Evolutionary conservation across 2,113 vertebrate species (phyloP).

Genomic region (Python bivittatus): DNA sequence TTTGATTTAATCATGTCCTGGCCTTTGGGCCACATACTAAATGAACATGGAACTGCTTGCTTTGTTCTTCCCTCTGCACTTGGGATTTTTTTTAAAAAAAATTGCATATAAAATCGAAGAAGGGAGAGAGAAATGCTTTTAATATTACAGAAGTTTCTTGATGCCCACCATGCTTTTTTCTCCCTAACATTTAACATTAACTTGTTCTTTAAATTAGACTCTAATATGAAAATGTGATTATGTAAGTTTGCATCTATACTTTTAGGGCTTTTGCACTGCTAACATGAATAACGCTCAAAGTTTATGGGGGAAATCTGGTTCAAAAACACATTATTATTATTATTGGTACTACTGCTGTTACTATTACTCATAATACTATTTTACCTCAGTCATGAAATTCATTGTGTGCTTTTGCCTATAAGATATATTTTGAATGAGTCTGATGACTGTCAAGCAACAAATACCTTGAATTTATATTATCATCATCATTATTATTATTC

Average conservation of each 20-base stretch:
- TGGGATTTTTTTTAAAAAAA: not conserved
- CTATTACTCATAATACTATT: not conserved
- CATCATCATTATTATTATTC: not conserved
- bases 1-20: slow-evolving; percentile 33
- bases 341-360: too few species aligned
- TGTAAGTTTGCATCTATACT: not conserved
- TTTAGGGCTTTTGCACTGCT: not conserved
- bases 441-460: not conserved
- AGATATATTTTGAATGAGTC: not conserved
- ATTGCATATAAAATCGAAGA: not conserved
- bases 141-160: not conserved
- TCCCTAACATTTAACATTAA: not conserved
- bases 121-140: not conserved
- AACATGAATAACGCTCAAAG: not conserved
- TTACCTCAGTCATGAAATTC: not conserved
- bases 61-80: not conserved
- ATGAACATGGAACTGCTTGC: not conserved
- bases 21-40: slow-evolving; percentile 18
- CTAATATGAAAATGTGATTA: not conserved
- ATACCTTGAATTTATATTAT: not conserved
- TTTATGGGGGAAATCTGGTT: not conserved
- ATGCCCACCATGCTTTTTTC: not conserved
- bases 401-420: not conserved
- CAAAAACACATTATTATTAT: not conserved
- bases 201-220: not conserved